Conservation (phyloP, 2,797 vertebrate species). For the Onychomys arenicola region DNA sequence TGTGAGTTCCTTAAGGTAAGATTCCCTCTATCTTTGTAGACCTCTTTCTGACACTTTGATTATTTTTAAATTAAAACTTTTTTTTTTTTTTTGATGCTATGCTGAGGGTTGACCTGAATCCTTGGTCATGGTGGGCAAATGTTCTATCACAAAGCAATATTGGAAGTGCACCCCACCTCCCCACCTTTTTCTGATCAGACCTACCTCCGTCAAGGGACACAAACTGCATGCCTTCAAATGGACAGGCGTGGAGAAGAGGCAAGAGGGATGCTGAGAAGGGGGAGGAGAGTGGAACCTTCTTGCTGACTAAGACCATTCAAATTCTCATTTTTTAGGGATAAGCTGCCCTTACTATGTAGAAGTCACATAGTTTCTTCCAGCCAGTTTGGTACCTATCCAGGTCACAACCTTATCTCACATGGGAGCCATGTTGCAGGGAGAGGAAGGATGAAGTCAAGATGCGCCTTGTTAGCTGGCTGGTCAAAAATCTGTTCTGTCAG, state of each 20-base stretch:
- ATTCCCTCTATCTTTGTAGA: neutral
- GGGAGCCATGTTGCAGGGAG: conserved; percentile 73
- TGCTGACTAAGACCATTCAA: conserved; percentile 20
- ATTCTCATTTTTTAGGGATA: conserved; percentile 21
- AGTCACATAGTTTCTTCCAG: conserved; percentile 37
- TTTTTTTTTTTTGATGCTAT: neutral
- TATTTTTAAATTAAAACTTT: neutral
- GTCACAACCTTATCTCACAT: conserved; percentile 70
- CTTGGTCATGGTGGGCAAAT: neutral
- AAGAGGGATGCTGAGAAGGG: conserved; percentile 46
- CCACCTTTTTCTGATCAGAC: neutral
- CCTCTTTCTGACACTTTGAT: neutral
- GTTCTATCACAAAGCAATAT: neutral
- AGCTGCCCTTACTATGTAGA: neutral
- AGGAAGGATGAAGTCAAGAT: conserved; percentile 78
- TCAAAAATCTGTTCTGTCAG: conserved; percentile 34
- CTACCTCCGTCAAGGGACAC: neutral
- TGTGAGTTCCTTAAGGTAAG: neutral
- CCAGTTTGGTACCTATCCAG: conserved; percentile 70
- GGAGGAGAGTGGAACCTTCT: neutral
- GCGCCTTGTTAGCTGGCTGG: conserved; percentile 66
- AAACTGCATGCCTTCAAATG: neutral
- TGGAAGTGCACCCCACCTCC: neutral
- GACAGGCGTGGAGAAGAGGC: neutral
- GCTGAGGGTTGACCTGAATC: neutral